These are phyloP conservation scores for Strix aluco DNA, from an alignment of 2,113 vertebrate genomes.

Conservation along the genomic window DNA sequence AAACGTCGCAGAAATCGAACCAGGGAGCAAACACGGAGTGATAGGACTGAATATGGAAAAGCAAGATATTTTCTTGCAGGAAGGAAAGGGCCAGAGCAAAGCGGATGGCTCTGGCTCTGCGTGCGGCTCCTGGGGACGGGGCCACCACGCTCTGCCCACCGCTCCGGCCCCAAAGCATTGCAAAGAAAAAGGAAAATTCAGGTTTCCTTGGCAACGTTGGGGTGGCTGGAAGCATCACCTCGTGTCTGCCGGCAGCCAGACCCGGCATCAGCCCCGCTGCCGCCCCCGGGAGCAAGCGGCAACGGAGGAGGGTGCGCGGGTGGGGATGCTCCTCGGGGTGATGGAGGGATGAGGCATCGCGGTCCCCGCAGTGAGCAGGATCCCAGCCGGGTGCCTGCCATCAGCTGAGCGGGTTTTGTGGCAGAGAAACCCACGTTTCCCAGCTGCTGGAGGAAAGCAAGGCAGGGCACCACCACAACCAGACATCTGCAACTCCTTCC, in stretches of 20 bases:
- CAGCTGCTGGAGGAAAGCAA: not conserved
- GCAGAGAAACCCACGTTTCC: fast-evolving
- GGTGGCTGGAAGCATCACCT: constrained; percentile 29
- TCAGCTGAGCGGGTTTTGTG: not conserved
- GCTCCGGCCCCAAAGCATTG: not conserved
- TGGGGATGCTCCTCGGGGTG: not conserved
- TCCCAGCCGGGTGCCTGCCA: not conserved
- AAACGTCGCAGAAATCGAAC: fast-evolving
- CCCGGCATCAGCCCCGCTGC: not conserved
- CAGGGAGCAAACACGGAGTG: fast-evolving
- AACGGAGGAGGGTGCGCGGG: not conserved
- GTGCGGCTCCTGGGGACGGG: not conserved
- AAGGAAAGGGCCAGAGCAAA: not conserved
- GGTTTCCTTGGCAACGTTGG: constrained; percentile 71
- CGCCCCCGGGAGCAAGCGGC: not conserved
- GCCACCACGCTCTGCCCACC: not conserved
- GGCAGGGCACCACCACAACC: not conserved
- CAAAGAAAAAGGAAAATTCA: constrained; percentile 27
- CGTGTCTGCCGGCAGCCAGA: constrained; percentile 41
- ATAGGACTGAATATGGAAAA: not conserved
- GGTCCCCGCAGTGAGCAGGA: fast-evolving
- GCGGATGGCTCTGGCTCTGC: not conserved
- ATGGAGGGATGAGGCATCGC: fast-evolving
- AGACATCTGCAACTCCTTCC: not conserved
- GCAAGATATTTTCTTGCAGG: not conserved